These are phyloP conservation scores for Melieria omissa DNA, from an alignment of 2,888 invertebrate species.

Conservation along the genomic window DNA sequence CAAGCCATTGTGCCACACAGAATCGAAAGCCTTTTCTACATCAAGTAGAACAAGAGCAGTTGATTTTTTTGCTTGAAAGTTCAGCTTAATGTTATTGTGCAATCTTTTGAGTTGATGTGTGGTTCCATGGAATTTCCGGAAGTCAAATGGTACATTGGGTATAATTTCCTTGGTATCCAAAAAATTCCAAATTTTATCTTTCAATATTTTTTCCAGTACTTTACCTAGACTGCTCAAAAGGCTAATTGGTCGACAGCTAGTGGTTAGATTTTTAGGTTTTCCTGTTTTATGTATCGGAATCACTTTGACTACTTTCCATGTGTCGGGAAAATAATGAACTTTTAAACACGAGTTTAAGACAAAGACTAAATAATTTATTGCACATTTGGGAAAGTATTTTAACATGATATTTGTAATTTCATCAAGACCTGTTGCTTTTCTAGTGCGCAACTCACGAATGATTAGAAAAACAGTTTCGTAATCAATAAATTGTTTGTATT, in stretches of 20 bases:
- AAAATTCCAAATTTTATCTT: constrained; percentile 14
- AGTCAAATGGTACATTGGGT: constrained; percentile 3
- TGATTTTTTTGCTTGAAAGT: background rate
- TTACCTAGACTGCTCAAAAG: constrained; percentile 14
- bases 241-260: constrained; percentile 9
- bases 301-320: constrained; percentile 5
- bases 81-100: background rate
- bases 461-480: no score
- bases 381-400: constrained; percentile 2
- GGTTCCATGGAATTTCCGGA: constrained; percentile 11
- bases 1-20: background rate
- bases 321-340: constrained; percentile 11
- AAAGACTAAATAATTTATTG: background rate
- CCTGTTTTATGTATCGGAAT: constrained; percentile 10
- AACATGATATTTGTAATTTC: constrained; percentile 1
- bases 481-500: background rate
- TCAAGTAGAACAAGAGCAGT: background rate
- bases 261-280: constrained; percentile 7
- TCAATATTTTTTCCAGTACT: constrained; percentile 3
- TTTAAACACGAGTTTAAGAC: constrained; percentile 8
- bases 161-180: constrained; percentile 8
- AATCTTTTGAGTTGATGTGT: constrained; percentile 6
- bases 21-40: background rate
- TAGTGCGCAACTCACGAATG: background rate
- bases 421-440: constrained; percentile 1